These are phyloP conservation scores for Adelges cooleyi DNA, from an alignment of 1,140 invertebrate genomes.

Conservation along the genomic window DNA sequence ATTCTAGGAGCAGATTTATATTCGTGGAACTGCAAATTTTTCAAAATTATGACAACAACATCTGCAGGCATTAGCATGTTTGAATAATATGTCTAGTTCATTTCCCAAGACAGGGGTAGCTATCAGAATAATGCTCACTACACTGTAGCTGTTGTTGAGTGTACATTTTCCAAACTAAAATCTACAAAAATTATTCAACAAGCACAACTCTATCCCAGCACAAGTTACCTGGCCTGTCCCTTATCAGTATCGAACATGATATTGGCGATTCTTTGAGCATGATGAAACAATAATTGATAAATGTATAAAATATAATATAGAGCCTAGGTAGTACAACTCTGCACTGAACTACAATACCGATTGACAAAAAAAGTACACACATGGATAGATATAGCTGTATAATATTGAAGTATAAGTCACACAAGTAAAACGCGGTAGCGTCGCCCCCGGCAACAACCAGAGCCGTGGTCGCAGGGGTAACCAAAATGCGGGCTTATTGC, in stretches of 20 bases:
- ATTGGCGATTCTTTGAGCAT: neutral
- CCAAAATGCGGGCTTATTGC: too few relatives aligned
- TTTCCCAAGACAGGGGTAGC: neutral
- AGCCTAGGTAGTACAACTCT: too few relatives aligned
- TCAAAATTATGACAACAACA: neutral
- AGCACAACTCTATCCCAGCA: neutral
- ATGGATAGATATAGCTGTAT: too few relatives aligned
- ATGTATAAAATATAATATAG: too few relatives aligned
- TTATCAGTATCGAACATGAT: neutral
- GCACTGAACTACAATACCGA: too few relatives aligned
- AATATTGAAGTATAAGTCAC: too few relatives aligned
- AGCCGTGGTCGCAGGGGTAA: too few relatives aligned
- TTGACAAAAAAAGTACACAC: too few relatives aligned
- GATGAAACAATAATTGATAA: too few relatives aligned
- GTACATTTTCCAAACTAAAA: neutral
- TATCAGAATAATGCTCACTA: slow-evolving; percentile 4
- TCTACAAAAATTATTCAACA: neutral
- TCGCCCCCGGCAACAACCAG: too few relatives aligned
- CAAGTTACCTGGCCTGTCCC: neutral
- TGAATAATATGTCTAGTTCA: neutral
- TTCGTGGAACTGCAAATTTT: neutral
- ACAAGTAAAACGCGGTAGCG: too few relatives aligned
- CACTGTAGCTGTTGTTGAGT: neutral
- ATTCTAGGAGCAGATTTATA: neutral
- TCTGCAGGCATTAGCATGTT: neutral